phyloP scores from a whole-genome alignment of 2,113 vertebrate genomes.

The Chaetura pelagica region DNA sequence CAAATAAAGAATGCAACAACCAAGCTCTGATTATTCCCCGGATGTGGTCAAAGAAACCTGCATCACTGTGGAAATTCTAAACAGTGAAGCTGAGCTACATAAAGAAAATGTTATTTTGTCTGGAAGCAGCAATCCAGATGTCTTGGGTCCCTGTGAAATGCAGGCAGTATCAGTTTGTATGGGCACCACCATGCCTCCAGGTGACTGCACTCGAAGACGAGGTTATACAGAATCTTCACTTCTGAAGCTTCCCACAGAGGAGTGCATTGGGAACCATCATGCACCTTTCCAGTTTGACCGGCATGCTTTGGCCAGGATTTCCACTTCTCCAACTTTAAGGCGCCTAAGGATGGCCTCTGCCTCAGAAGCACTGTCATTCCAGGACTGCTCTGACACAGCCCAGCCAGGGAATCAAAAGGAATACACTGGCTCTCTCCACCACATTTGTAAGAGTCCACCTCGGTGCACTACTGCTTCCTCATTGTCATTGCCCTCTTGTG shows the following conservation, averaged over 20 bases:
- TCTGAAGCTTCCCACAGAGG: slow-evolving; percentile 41
- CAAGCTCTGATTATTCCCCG: background rate
- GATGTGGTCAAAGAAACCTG: background rate
- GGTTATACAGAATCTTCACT: background rate
- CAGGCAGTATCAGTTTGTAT: background rate
- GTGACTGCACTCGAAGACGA: background rate
- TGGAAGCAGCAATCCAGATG: background rate
- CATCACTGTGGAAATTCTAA: background rate
- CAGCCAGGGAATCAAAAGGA: background rate
- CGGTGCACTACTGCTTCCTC: background rate
- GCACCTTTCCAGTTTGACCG: slow-evolving; percentile 83
- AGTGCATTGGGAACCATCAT: slow-evolving; percentile 23
- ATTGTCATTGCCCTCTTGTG: background rate
- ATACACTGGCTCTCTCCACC: background rate
- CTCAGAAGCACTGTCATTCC: background rate
- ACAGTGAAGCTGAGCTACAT: background rate
- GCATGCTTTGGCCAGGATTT: slow-evolving; percentile 85
- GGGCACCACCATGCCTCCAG: background rate
- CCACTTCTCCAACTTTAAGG: slow-evolving; percentile 87
- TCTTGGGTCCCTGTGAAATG: background rate
- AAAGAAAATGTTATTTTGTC: background rate
- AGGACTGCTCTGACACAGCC: slow-evolving; percentile 28
- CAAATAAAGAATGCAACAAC: slow-evolving; percentile 41
- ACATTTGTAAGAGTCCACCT: slow-evolving; percentile 6
- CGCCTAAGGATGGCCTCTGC: slow-evolving; percentile 79